Evolutionary conservation across 2,888 invertebrate species (phyloP).

Genomic region (Crocallis elinguaria): DNA sequence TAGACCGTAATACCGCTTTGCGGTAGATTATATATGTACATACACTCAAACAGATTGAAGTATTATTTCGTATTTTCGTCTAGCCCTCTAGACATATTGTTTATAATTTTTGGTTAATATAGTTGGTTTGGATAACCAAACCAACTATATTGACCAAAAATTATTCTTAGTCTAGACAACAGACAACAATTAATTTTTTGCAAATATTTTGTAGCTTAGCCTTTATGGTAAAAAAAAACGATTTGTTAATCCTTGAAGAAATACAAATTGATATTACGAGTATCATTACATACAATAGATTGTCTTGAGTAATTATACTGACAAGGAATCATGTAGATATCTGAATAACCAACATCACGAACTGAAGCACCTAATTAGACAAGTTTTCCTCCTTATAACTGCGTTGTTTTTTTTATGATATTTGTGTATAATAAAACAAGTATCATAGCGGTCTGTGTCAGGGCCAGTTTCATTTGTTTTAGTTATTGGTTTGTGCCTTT

Average conservation of each 20-base stretch:
- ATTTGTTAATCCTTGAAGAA: conserved; percentile 1
- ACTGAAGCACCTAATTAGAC: conserved; percentile 16
- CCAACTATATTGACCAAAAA: no score
- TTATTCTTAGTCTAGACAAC: no score
- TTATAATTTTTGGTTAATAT: no score
- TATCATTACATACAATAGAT: conserved; percentile 9
- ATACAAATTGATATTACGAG: not conserved
- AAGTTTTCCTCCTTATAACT: conserved; percentile 19
- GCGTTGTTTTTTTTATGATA: conserved; percentile 20
- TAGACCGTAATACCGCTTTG: no score
- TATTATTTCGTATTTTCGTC: no score
- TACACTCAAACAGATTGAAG: no score
- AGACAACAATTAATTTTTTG: no score
- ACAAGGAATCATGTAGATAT: conserved; percentile 7
- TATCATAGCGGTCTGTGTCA: not conserved
- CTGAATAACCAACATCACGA: conserved; percentile 22
- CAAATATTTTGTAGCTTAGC: no score
- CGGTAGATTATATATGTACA: no score
- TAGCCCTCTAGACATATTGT: no score
- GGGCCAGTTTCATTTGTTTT: not conserved
- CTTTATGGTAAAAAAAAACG: not conserved
- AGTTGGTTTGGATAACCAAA: no score
- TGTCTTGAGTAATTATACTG: conserved; percentile 1
- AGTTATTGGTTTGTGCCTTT: no score
- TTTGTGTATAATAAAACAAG: not conserved